Percentiles rank a stretch among this genome's conserved stretches.
Evolutionary conservation across 2,797 vertebrate genomes (phyloP).

Genomic region (Melopsittacus undulatus): DNA sequence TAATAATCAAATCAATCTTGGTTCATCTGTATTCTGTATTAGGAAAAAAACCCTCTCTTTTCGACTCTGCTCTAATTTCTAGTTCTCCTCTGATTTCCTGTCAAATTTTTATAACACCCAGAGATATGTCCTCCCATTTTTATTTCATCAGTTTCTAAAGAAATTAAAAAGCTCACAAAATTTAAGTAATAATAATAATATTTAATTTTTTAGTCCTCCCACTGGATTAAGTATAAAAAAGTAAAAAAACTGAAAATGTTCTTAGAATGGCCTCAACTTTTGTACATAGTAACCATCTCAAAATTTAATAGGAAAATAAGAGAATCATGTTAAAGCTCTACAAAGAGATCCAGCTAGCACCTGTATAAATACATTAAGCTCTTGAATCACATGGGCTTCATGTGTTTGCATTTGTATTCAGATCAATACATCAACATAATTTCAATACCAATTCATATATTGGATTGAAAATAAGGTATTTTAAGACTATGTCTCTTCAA

Average conservation of each 20-base stretch:
- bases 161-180: background rate
- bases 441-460: background rate
- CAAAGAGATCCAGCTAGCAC: background rate
- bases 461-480: background rate
- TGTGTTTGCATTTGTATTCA: background rate
- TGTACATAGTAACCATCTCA: background rate
- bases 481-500: background rate
- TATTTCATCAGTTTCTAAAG: background rate
- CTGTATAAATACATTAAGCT: background rate
- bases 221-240: background rate
- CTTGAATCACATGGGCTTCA: background rate
- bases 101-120: background rate
- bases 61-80: background rate
- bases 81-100: background rate
- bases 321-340: background rate
- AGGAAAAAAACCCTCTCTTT: background rate
- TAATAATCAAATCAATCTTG: constrained; percentile 24
- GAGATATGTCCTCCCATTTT: background rate
- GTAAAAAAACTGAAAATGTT: background rate
- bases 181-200: background rate
- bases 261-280: background rate
- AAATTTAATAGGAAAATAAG: background rate
- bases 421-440: background rate
- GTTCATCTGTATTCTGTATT: background rate
- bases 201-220: background rate